Base-by-base conservation (phyloP, 2,888 invertebrate genomes). In the Aquatica leii region DNA sequence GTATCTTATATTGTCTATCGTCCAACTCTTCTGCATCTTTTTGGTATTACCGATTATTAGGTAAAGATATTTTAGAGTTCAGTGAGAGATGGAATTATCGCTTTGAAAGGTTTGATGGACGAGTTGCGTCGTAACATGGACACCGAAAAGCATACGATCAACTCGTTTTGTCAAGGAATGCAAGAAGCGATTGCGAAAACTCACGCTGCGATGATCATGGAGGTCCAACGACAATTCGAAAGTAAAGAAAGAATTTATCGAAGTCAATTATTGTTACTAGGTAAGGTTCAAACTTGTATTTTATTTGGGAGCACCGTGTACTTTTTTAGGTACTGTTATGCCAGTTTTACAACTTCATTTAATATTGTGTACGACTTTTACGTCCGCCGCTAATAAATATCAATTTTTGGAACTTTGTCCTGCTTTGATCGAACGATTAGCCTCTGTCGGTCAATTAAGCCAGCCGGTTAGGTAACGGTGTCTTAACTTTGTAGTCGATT, bases 321-420 rank as follows among this genome's bases (percentile, higher is more conserved):
- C 15, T 57, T 56, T 74, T 64, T 74, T 86, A 71, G 87, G 87
- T 24, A 86, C 87, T 41, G 86, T 89, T 8, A 82, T 90, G 76
- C 90, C 90, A 1, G 88, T 90, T 15, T 83, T 91, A 18, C 89
- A 90, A 74, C 84, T 89, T 64, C 90, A 91, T 24, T 82, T 91
- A 21, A 86, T 90, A 71, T 82, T 90, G 58, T 89, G 90, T 77
- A 88, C 90, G 58, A 88, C 89, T 4, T 90, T 92, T 77, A 88
- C 88, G 35, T 86, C 87, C 58, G 86, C 89, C 8, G 90, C 91
- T 1, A 90, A 88, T 71, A 90, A 90, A 77, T 89, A 89, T 75
- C 91, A 92, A 77, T 90, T 91, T 77, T 83, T 92, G 50, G 90
- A 90, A 74, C 80, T 90, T 60, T 88, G 87, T 15, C 88, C 88